Evolutionary conservation across 2,113 vertebrate genomes (phyloP).

Genomic region (Dromas ardeola): DNA sequence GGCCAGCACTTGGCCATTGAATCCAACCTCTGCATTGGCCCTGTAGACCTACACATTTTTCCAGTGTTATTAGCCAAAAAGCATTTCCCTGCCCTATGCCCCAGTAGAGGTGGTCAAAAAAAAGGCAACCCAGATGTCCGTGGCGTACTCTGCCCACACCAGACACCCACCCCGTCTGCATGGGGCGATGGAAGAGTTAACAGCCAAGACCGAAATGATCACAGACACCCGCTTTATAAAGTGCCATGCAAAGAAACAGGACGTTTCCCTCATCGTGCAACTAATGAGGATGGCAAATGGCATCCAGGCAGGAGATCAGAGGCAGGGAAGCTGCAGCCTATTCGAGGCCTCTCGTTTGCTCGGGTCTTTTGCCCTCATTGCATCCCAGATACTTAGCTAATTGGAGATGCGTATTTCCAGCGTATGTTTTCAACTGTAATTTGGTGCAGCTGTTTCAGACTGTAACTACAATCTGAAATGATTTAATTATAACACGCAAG

Average conservation of each 20-base stretch:
- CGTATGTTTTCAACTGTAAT: constrained; percentile 55
- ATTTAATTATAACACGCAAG: constrained; percentile 70
- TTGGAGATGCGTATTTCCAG: constrained; percentile 59
- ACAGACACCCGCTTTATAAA: no score
- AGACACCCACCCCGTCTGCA: not conserved
- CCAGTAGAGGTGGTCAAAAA: not conserved
- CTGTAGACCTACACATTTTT: not conserved
- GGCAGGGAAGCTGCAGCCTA: not conserved
- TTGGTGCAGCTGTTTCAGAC: constrained; percentile 71
- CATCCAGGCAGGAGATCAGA: not conserved
- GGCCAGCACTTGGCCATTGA: not conserved
- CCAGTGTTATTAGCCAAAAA: not conserved
- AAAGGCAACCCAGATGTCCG: not conserved
- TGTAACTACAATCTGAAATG: constrained; percentile 63
- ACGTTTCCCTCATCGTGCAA: not conserved
- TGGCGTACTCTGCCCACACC: fast-evolving
- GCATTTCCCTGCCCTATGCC: not conserved
- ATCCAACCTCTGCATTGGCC: not conserved
- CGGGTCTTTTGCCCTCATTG: not conserved
- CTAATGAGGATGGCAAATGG: not conserved
- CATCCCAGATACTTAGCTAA: constrained; percentile 43
- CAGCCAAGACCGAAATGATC: not conserved
- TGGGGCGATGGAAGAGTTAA: not conserved
- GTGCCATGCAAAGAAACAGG: not conserved
- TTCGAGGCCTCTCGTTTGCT: constrained; percentile 12